phyloP scores from a whole-genome alignment of 2,888 invertebrate genomes.

The Xestia c-nigrum region DNA sequence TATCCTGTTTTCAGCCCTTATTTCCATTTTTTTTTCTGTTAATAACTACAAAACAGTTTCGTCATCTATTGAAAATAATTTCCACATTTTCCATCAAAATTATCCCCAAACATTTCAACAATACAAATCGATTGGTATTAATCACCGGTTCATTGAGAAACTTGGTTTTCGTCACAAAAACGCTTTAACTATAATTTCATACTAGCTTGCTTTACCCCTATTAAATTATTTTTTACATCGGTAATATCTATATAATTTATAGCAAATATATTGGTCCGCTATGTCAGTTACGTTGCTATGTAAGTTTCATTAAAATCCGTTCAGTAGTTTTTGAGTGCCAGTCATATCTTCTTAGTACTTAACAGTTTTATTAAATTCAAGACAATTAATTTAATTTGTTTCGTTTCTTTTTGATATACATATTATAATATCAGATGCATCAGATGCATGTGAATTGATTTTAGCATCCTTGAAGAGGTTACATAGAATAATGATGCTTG shows the following conservation, averaged over 20 bases:
- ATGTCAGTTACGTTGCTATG: not conserved
- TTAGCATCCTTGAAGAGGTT: not conserved
- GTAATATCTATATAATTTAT: not conserved
- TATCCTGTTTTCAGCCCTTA: not conserved
- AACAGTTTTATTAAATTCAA: conserved; percentile 33
- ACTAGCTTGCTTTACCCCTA: not conserved
- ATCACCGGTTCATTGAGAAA: conserved; percentile 34
- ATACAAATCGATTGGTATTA: conserved; percentile 37
- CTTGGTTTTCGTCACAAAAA: conserved; percentile 37
- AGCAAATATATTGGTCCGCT: not conserved
- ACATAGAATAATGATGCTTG: not conserved
- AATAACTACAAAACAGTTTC: not conserved
- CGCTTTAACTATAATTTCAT: conserved; percentile 22
- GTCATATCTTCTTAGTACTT: not conserved
- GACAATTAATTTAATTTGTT: conserved; percentile 29
- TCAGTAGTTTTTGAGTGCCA: not conserved
- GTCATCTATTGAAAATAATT: not conserved
- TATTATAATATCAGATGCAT: conserved; percentile 10
- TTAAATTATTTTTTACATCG: not conserved
- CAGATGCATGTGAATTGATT: not conserved
- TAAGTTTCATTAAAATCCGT: not conserved
- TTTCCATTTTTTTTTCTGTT: not conserved
- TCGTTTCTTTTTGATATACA: too few relatives aligned
- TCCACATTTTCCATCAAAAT: conserved; percentile 5
- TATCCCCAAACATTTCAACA: conserved; percentile 36